Evolutionary conservation across 1,140 invertebrate species (phyloP).

Genomic region (Macrostomum lignano): DNA sequence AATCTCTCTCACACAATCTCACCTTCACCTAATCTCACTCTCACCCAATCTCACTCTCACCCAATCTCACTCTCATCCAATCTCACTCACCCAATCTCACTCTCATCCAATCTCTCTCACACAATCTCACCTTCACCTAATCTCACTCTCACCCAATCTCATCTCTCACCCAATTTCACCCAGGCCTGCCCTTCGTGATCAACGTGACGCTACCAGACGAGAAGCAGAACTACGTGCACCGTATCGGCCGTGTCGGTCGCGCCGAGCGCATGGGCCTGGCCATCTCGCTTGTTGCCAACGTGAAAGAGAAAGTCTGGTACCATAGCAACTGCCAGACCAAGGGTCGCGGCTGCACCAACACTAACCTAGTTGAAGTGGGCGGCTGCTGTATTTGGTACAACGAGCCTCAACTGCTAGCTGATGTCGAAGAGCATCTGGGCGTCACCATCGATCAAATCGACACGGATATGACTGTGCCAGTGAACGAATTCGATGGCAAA

Average conservation of each 20-base stretch:
- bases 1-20: no score
- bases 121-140: no score
- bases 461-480: slow-evolving; percentile 51
- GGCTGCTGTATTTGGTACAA: slow-evolving; percentile 98
- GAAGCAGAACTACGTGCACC: slow-evolving; percentile 92
- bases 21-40: no score
- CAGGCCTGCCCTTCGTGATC: slow-evolving; percentile 39
- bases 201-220: slow-evolving; percentile 82
- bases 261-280: slow-evolving; percentile 95
- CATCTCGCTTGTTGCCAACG: slow-evolving; percentile 64
- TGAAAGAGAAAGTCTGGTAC: slow-evolving; percentile 57
- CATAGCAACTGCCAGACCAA: slow-evolving; percentile 46
- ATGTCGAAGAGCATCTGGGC: slow-evolving; percentile 89
- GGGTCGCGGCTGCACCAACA: slow-evolving; percentile 69
- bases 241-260: slow-evolving; percentile 84
- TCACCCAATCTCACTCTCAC: no score
- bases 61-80: no score
- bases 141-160: no score
- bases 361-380: slow-evolving; percentile 44
- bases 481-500: slow-evolving; percentile 91
- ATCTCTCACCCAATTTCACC: no score
- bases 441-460: slow-evolving; percentile 64
- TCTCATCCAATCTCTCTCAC: no score
- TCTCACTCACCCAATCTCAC: no score
- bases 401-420: slow-evolving; percentile 64